phyloP scores from a whole-genome alignment of 2,797 vertebrate species.

The Ambastaia sidthimunki region DNA sequence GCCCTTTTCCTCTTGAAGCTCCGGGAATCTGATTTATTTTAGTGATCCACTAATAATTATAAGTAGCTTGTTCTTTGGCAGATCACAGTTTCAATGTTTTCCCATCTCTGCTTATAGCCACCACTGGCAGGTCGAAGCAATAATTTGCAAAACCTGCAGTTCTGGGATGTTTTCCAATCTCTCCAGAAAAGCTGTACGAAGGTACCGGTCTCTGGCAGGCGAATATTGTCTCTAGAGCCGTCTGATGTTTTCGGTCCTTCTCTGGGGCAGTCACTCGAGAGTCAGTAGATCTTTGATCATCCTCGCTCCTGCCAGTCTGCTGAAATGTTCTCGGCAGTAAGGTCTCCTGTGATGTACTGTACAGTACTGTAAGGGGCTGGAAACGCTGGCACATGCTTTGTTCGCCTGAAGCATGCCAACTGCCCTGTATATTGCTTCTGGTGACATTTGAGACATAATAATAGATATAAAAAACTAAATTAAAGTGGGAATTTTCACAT shows the following conservation, averaged over 20 bases:
- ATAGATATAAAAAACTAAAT: neutral
- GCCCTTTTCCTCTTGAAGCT: too few relatives aligned
- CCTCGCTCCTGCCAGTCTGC: constrained; percentile 7
- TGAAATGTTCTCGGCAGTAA: constrained; percentile 2
- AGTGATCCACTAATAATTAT: constrained; percentile 19
- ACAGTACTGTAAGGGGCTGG: neutral
- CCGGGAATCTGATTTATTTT: neutral
- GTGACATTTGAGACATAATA: constrained; percentile 6
- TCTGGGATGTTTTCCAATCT: neutral
- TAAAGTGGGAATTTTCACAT: neutral
- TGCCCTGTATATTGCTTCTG: neutral
- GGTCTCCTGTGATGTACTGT: constrained; percentile 1
- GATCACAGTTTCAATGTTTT: neutral
- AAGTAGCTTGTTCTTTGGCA: neutral
- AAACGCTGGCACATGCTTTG: neutral
- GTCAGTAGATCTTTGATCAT: neutral
- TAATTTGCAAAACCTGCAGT: neutral
- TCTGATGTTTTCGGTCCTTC: constrained; percentile 19
- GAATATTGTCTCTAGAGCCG: neutral
- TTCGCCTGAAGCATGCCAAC: neutral
- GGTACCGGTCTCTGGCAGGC: constrained; percentile 11
- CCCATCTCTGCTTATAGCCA: neutral
- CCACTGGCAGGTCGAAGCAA: constrained; percentile 13
- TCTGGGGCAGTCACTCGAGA: neutral
- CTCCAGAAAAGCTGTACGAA: constrained; percentile 9